A percentile compares a stretch with the other conserved stretches of the same genome.
Evolutionary conservation across 1,140 invertebrate species (phyloP).

Genomic region (Ganaspis sp.): DNA sequence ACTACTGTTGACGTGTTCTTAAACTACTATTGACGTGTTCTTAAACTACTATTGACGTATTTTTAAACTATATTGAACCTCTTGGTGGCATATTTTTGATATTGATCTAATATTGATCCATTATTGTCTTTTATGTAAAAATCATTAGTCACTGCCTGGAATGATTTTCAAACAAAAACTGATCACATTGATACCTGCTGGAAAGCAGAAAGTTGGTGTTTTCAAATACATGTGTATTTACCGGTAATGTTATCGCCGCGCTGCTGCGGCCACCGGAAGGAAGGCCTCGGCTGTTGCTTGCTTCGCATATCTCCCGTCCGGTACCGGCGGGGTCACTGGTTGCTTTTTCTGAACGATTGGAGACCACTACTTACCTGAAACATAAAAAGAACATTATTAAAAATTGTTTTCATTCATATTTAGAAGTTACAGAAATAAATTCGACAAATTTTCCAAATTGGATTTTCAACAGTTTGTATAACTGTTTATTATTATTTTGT

Average conservation of each 20-base stretch:
- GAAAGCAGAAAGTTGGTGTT: slow-evolving; percentile 46
- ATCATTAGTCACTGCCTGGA: too few relatives aligned
- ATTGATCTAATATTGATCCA: too few relatives aligned
- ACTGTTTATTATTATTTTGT: too few relatives aligned
- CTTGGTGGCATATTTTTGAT: too few relatives aligned
- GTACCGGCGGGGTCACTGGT: slow-evolving; percentile 64
- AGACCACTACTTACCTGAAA: slow-evolving; percentile 77
- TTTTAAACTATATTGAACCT: too few relatives aligned
- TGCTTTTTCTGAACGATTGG: slow-evolving; percentile 70
- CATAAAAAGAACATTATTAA: slow-evolving; percentile 50
- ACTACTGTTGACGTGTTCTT: too few relatives aligned
- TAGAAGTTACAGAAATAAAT: too few relatives aligned
- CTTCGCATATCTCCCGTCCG: slow-evolving; percentile 76
- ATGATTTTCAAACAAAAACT: slow-evolving; percentile 34
- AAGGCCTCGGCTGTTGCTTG: slow-evolving; percentile 77
- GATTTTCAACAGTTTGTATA: too few relatives aligned
- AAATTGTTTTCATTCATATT: not conserved
- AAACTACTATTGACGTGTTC: too few relatives aligned
- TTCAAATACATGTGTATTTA: slow-evolving; percentile 68
- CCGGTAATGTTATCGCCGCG: slow-evolving; percentile 76
- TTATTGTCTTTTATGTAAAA: too few relatives aligned
- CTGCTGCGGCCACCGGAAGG: slow-evolving; percentile 76
- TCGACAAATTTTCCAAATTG: too few relatives aligned
- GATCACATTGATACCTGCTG: slow-evolving; percentile 19
- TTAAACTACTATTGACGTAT: too few relatives aligned